Conservation (phyloP, 2,888 invertebrate species). For the Conops quadrifasciatus region DNA sequence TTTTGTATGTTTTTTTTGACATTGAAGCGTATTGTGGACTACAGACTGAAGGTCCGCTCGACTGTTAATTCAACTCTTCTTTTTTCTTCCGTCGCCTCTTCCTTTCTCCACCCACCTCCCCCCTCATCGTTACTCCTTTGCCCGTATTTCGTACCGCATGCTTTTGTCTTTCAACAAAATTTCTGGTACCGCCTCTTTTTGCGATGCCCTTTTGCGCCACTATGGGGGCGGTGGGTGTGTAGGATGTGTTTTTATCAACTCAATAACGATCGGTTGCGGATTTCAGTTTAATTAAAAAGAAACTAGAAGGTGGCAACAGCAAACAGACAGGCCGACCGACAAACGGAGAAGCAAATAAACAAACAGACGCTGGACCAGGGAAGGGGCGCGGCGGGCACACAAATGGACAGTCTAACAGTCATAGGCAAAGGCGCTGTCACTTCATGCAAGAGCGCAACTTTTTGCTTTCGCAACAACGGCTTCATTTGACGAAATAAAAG, state of each 20-base stretch:
- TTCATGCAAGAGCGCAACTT: background rate
- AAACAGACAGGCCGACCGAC: background rate
- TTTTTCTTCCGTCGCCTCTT: background rate
- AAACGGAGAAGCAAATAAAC: constrained; percentile 2
- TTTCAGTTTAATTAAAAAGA: constrained; percentile 40
- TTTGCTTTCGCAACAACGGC: background rate
- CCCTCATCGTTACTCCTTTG: background rate
- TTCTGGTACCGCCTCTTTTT: too few relatives aligned
- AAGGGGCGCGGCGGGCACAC: background rate
- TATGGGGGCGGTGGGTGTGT: too few relatives aligned
- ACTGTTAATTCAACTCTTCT: too few relatives aligned
- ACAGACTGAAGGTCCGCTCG: too few relatives aligned
- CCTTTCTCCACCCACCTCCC: background rate
- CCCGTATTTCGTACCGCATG: background rate
- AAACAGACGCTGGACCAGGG: background rate
- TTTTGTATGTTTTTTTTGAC: too few relatives aligned
- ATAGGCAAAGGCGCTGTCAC: background rate
- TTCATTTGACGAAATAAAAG: background rate
- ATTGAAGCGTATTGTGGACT: too few relatives aligned
- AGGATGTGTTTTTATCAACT: background rate
- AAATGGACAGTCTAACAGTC: background rate
- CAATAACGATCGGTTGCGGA: constrained; percentile 36
- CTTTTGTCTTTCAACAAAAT: too few relatives aligned
- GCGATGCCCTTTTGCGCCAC: too few relatives aligned
- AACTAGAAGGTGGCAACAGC: constrained; percentile 19